A percentile compares a stretch with the other conserved stretches of the same genome.
Evolutionary conservation across 37 sponge, comb jelly and placozoan species (phyloP).

Genomic region (Geodia barretti): DNA sequence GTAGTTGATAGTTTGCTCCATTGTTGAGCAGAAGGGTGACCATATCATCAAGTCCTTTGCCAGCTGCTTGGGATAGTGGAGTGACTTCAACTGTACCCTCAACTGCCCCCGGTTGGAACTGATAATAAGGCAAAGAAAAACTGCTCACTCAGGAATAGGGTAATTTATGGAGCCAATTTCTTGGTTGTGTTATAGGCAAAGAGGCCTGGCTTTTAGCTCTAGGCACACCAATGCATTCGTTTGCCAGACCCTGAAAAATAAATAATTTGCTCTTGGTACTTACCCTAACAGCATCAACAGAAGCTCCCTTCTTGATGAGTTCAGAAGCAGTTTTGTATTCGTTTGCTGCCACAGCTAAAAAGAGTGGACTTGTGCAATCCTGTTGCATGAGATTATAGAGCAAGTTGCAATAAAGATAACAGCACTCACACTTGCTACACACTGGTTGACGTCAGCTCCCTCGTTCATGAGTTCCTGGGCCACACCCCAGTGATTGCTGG

Average conservation of each 20-base stretch:
- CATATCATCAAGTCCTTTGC: neutral
- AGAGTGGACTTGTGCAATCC: conserved; percentile 1
- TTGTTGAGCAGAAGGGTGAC: neutral
- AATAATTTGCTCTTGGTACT: too few species aligned
- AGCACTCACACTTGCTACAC: too few species aligned
- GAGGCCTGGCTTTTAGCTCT: too few species aligned
- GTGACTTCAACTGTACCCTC: neutral
- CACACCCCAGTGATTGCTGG: neutral
- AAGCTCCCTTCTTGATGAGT: neutral
- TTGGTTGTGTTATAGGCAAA: too few species aligned
- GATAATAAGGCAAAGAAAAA: too few species aligned
- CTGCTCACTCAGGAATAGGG: too few species aligned
- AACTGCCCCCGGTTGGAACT: too few species aligned
- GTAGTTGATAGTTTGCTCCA: conserved; percentile 1
- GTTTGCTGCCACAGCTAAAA: neutral
- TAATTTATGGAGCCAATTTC: too few species aligned
- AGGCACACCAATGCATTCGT: too few species aligned
- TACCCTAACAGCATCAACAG: neutral
- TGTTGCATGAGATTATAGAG: too few species aligned
- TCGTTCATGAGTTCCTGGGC: neutral
- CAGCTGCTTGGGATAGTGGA: neutral
- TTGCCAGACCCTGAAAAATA: too few species aligned
- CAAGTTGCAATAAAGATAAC: too few species aligned
- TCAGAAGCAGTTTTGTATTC: neutral
- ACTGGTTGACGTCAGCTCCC: neutral